A percentile compares a stretch with the other conserved stretches of the same genome.
phyloP scores from a whole-genome alignment of 1,140 invertebrate species.

The Drosophila fuyamai region DNA sequence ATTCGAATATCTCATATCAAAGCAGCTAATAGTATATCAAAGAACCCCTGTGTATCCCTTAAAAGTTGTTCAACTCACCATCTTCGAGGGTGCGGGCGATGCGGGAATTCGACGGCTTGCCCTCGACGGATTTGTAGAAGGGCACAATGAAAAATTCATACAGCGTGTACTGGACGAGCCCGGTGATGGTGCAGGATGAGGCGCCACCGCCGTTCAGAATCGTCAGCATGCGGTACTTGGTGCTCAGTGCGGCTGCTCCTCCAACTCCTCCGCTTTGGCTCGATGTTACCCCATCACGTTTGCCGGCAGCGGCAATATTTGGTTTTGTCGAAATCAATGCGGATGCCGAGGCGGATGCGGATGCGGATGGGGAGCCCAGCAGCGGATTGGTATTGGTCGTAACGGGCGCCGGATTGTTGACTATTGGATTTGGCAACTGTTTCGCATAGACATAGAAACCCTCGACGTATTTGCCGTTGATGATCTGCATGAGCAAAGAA shows the following conservation, averaged over 20 bases:
- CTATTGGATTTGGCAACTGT: slow-evolving; percentile 77
- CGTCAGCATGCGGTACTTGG: slow-evolving; percentile 88
- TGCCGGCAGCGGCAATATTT: slow-evolving; percentile 83
- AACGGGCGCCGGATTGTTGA: slow-evolving; percentile 50
- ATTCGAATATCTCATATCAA: slow-evolving; percentile 58
- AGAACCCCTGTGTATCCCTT: slow-evolving; percentile 26
- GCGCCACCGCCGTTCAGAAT: slow-evolving; percentile 88
- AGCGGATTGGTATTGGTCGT: slow-evolving; percentile 69
- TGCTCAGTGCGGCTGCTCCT: slow-evolving; percentile 50
- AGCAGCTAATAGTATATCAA: slow-evolving; percentile 7
- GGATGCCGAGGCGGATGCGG: slow-evolving; percentile 67
- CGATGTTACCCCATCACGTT: slow-evolving; percentile 72
- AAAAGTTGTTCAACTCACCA: slow-evolving; percentile 86
- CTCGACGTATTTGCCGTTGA: slow-evolving; percentile 88
- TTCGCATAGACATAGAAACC: slow-evolving; percentile 88
- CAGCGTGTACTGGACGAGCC: slow-evolving; percentile 88
- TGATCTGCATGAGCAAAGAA: slow-evolving; percentile 84
- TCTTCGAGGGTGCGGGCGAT: slow-evolving; percentile 90
- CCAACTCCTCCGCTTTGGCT: slow-evolving; percentile 21
- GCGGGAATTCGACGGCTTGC: slow-evolving; percentile 91
- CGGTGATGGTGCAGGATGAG: slow-evolving; percentile 89
- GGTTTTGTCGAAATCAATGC: slow-evolving; percentile 84
- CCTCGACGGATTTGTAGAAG: slow-evolving; percentile 91
- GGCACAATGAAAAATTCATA: slow-evolving; percentile 93
- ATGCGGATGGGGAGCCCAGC: slow-evolving; percentile 43